phyloP scores from a whole-genome alignment of 2,113 vertebrate genomes.

The Pelvicachromis taeniatus region DNA sequence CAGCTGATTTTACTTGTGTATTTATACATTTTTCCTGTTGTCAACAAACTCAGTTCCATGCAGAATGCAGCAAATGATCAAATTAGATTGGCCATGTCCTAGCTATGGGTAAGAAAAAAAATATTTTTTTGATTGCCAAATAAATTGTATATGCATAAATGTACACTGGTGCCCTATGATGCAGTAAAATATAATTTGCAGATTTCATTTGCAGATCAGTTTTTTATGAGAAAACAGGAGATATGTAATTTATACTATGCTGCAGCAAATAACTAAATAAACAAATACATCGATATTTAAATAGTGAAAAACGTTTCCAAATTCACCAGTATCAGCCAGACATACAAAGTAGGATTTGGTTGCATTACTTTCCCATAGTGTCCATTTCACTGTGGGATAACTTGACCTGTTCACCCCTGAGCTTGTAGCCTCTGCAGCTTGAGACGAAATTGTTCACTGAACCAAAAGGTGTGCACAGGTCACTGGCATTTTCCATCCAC shows the following conservation, averaged over 20 bases:
- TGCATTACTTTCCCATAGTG: conserved; percentile 34
- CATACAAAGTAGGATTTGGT: conserved; percentile 2
- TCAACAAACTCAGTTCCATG: neutral
- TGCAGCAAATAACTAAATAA: neutral
- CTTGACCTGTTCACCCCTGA: conserved; percentile 39
- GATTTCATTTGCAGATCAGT: neutral
- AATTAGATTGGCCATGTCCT: neutral
- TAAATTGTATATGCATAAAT: neutral
- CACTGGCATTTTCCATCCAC: conserved; percentile 62
- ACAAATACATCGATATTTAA: neutral
- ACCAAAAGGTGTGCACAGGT: conserved; percentile 58
- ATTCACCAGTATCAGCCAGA: neutral
- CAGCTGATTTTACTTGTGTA: neutral
- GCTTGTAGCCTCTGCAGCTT: conserved; percentile 34
- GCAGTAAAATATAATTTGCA: neutral
- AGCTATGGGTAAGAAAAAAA: neutral
- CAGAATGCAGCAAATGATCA: neutral
- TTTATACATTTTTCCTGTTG: neutral
- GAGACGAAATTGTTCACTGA: conserved; percentile 57
- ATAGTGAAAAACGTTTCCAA: neutral
- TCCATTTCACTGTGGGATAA: conserved; percentile 53
- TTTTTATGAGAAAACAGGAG: neutral
- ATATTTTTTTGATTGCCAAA: neutral
- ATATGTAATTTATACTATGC: neutral
- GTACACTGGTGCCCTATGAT: neutral